Conservation (phyloP, 1,140 invertebrate genomes). For the Atopsyche davidsoni region DNA sequence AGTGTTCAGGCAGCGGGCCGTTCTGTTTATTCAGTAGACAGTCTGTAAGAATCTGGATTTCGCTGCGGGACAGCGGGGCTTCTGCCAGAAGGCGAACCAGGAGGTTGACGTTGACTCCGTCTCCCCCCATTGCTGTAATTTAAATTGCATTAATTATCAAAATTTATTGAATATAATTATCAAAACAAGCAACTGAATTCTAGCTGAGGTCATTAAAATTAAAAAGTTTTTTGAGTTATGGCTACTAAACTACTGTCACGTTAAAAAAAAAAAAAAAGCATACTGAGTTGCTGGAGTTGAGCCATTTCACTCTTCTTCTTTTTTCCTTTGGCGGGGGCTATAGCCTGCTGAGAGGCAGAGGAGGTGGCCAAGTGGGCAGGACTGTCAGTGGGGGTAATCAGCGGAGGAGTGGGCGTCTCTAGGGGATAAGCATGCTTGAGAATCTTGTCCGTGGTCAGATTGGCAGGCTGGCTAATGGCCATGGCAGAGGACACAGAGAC, state of each 20-base stretch:
- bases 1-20: conserved; percentile 59
- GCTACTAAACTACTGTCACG: not conserved
- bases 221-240: conserved; percentile 31
- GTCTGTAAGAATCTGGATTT: conserved; percentile 84
- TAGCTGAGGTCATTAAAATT: conserved; percentile 18
- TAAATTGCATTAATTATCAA: too few relatives aligned
- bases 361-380: too few relatives aligned
- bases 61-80: conserved; percentile 72
- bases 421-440: conserved; percentile 35
- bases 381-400: conserved; percentile 7
- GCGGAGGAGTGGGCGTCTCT: conserved; percentile 17
- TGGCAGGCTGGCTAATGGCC: conserved; percentile 40
- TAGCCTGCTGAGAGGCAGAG: conserved; percentile 22
- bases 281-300: conserved; percentile 43
- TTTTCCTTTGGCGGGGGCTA: conserved; percentile 34
- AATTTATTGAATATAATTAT: conserved; percentile 19
- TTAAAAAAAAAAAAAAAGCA: conserved; percentile 32
- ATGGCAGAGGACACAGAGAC: conserved; percentile 34
- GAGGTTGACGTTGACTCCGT: conserved; percentile 60
- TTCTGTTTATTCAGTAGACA: conserved; percentile 80
- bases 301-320: conserved; percentile 45
- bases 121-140: conserved; percentile 53
- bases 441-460: conserved; percentile 45
- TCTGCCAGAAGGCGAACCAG: conserved; percentile 69
- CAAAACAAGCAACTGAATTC: conserved; percentile 3